A percentile compares a stretch with the other conserved stretches of the same genome.
These are phyloP conservation scores for Pseudolycoriella hygida DNA, from an alignment of 2,888 invertebrate genomes.

Conservation along the genomic window DNA sequence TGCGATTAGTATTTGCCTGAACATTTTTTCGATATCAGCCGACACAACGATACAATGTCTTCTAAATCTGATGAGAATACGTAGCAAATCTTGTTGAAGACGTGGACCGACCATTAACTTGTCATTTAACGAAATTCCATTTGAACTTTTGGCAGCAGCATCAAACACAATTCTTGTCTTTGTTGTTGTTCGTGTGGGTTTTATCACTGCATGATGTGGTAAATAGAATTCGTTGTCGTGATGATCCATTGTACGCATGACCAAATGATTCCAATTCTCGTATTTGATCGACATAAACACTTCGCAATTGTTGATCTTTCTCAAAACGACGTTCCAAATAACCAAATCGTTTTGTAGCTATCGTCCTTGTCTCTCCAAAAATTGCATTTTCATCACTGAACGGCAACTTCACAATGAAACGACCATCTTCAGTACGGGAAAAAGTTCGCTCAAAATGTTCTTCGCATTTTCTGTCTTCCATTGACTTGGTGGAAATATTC, in stretches of 20 bases:
- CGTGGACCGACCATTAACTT: slow-evolving; percentile 15
- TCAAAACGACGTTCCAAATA: too few relatives aligned
- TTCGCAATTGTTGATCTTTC: too few relatives aligned
- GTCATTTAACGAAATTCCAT: slow-evolving; percentile 15
- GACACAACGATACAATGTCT: slow-evolving; percentile 11
- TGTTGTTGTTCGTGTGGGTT: slow-evolving; percentile 8
- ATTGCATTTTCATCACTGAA: background rate
- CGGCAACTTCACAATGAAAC: slow-evolving; percentile 1
- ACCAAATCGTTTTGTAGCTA: too few relatives aligned
- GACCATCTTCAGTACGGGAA: background rate
- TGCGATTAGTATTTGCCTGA: slow-evolving; percentile 14
- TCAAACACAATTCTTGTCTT: slow-evolving; percentile 9
- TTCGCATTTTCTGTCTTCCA: too few relatives aligned
- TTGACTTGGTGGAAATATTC: too few relatives aligned
- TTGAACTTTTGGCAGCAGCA: slow-evolving; percentile 10
- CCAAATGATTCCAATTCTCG: too few relatives aligned
- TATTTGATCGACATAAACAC: too few relatives aligned
- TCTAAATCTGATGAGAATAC: slow-evolving; percentile 10
- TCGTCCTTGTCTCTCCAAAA: too few relatives aligned
- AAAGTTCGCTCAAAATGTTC: too few relatives aligned
- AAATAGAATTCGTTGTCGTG: slow-evolving; percentile 1
- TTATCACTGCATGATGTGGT: slow-evolving; percentile 7
- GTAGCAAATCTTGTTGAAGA: slow-evolving; percentile 14
- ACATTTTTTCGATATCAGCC: slow-evolving; percentile 18
- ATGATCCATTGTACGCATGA: too few relatives aligned